Evolutionary conservation across 2,113 vertebrate genomes (phyloP).

Genomic region (Eulemur rufifrons): DNA sequence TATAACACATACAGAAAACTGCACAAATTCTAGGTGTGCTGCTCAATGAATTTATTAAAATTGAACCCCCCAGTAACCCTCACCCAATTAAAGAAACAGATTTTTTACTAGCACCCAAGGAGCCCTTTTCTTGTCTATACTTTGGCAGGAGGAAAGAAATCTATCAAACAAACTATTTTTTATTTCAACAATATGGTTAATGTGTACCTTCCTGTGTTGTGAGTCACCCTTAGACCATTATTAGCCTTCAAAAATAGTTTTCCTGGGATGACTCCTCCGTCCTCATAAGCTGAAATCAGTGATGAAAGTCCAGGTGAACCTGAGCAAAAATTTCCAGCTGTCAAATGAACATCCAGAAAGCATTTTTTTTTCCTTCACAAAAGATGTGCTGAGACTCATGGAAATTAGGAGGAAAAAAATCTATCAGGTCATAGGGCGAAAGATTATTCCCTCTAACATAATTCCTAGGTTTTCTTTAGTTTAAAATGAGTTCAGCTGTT

Average conservation of each 20-base stretch:
- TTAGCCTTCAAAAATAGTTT: slow-evolving; percentile 49
- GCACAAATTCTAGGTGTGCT: neutral
- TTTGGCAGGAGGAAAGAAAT: neutral
- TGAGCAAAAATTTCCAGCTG: slow-evolving; percentile 50
- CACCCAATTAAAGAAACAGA: neutral
- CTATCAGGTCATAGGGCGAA: slow-evolving; percentile 26
- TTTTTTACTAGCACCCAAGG: neutral
- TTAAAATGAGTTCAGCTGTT: slow-evolving; percentile 41
- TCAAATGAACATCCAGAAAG: slow-evolving; percentile 56
- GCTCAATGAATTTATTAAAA: neutral
- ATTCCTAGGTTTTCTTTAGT: slow-evolving; percentile 12
- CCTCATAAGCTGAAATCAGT: neutral
- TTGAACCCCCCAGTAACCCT: neutral
- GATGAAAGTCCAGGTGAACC: slow-evolving; percentile 18
- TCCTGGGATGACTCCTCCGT: neutral
- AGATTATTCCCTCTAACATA: slow-evolving; percentile 39
- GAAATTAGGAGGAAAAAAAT: slow-evolving; percentile 54
- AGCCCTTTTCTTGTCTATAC: neutral
- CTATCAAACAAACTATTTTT: neutral
- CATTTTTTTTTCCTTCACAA: slow-evolving; percentile 27
- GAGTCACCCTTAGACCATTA: slow-evolving; percentile 20
- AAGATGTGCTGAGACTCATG: slow-evolving; percentile 42
- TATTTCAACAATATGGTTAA: neutral
- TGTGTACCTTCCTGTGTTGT: neutral
- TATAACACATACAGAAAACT: neutral